phyloP scores from a whole-genome alignment of 2,888 invertebrate species.

The Petrolisthes cinctipes region DNA sequence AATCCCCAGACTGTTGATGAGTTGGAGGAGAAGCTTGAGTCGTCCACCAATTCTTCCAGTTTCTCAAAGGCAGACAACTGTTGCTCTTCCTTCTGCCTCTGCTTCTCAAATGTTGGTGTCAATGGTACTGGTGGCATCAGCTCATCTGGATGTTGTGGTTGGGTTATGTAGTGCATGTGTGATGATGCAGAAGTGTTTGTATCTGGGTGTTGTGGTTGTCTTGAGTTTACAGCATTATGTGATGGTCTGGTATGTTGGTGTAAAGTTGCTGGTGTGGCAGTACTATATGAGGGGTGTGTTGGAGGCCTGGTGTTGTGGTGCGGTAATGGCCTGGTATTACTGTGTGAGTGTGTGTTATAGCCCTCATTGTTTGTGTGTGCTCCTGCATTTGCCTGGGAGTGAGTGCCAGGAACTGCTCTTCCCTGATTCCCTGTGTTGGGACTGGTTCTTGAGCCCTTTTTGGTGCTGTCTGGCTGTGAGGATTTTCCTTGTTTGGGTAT shows the following conservation, averaged over 20 bases:
- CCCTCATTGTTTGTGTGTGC: background rate
- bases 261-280: background rate
- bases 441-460: too few relatives aligned
- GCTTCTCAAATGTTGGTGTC: conserved; percentile 22
- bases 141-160: background rate
- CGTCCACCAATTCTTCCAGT: conserved; percentile 59
- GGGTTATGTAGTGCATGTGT: background rate
- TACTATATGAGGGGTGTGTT: background rate
- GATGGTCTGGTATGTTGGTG: background rate
- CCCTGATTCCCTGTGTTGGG: background rate
- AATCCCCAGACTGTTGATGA: conserved; percentile 57
- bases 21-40: conserved; percentile 62
- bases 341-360: background rate
- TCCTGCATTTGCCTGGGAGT: background rate
- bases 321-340: background rate
- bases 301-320: background rate
- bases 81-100: conserved; percentile 29
- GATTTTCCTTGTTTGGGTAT: too few relatives aligned
- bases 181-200: background rate
- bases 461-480: too few relatives aligned
- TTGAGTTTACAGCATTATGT: background rate
- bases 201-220: background rate
- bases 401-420: background rate
- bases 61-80: conserved; percentile 59
- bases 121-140: background rate